These are phyloP conservation scores for Syritta pipiens DNA, from an alignment of 2,888 invertebrate genomes.

Conservation along the genomic window DNA sequence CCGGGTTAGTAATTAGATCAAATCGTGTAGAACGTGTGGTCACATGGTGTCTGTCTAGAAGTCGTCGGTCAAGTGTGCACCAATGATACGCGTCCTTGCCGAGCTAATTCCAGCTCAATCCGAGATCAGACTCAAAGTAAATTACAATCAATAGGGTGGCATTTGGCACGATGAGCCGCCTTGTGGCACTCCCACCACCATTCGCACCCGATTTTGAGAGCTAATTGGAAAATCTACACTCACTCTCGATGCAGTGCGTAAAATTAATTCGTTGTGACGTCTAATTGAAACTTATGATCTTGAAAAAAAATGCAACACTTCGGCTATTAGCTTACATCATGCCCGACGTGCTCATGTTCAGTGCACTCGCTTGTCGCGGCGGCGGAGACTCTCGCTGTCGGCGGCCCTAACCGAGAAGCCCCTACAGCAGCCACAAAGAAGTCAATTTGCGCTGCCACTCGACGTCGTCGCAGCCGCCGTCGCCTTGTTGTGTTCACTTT, in stretches of 20 bases:
- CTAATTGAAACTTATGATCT: constrained; percentile 60
- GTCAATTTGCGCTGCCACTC: constrained; percentile 33
- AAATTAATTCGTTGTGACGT: constrained; percentile 36
- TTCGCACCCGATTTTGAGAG: constrained; percentile 1
- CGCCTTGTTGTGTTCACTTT: constrained; percentile 25
- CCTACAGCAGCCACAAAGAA: constrained; percentile 33
- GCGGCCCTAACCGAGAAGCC: constrained; percentile 7
- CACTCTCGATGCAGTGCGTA: constrained; percentile 14
- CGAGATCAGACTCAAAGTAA: constrained; percentile 4
- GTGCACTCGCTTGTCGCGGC: constrained; percentile 30
- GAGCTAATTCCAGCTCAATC: not conserved
- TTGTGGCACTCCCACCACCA: constrained; percentile 41
- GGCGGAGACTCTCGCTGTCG: constrained; percentile 15
- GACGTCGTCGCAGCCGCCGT: not conserved
- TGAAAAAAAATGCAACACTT: constrained; percentile 40
- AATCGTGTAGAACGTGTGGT: constrained; percentile 7
- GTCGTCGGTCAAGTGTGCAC: no score
- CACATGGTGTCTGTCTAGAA: no score
- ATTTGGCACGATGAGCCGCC: constrained; percentile 20
- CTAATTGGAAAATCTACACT: constrained; percentile 30
- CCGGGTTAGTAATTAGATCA: constrained; percentile 29
- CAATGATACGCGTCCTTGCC: not conserved
- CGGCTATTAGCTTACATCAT: constrained; percentile 45
- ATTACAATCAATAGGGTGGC: constrained; percentile 19
- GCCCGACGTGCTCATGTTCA: constrained; percentile 17